Evolutionary conservation across 2,113 vertebrate species (phyloP).

Genomic region (Eurystomus gularis): DNA sequence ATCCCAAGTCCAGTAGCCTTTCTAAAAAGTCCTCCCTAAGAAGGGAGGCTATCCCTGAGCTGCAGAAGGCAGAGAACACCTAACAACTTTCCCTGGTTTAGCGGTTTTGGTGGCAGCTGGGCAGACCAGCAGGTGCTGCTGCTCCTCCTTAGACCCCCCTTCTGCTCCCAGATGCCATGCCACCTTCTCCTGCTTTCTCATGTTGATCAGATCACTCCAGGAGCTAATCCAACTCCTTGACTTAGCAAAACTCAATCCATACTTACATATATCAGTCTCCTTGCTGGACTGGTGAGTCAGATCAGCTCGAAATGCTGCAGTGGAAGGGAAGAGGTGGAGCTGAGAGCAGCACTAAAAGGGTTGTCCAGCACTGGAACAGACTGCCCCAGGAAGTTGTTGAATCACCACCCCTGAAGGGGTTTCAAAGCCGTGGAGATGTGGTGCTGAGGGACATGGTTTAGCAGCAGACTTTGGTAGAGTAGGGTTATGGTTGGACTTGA

Average conservation of each 20-base stretch:
- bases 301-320: too few relatives aligned
- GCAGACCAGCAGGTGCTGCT: rapidly evolving
- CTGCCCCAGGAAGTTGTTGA: too few relatives aligned
- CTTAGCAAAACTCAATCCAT: rapidly evolving
- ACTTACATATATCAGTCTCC: too few relatives aligned
- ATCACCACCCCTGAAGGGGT: too few relatives aligned
- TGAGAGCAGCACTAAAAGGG: neutral
- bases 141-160: neutral
- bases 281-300: rapidly evolving
- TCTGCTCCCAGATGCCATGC: neutral
- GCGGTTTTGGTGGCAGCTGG: neutral
- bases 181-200: neutral
- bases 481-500: too few relatives aligned
- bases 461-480: too few relatives aligned
- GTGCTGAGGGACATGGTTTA: too few relatives aligned
- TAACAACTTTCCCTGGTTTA: neutral
- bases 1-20: neutral
- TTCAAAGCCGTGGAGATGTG: too few relatives aligned
- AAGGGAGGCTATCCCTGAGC: neutral
- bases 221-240: neutral
- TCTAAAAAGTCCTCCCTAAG: neutral
- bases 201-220: rapidly evolving
- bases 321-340: neutral
- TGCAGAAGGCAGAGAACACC: neutral
- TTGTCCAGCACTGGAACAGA: neutral